Conservation (phyloP, 2,113 vertebrate species). For the Erpornis zantholeuca region DNA sequence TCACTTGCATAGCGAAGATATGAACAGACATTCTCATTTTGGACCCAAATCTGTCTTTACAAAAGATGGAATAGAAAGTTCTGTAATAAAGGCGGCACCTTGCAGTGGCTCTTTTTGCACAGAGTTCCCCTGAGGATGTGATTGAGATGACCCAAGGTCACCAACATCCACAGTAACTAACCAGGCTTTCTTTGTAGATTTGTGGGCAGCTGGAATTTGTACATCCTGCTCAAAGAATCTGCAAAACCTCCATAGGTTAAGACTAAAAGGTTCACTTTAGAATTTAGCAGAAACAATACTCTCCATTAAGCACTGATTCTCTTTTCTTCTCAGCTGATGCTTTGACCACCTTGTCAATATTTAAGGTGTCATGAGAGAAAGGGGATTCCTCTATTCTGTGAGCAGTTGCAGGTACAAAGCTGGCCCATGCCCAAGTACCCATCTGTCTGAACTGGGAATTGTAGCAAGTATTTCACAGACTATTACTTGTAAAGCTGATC, state of each 20-base stretch:
- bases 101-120: not conserved
- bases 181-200: not conserved
- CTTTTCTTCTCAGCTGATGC: not conserved
- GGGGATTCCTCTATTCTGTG: not conserved
- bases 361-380: not conserved
- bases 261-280: not conserved
- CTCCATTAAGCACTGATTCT: not conserved
- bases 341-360: not conserved
- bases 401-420: not conserved
- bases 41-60: not conserved
- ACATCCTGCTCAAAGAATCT: not conserved
- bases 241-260: not conserved
- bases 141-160: not conserved
- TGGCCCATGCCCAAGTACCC: not conserved
- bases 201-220: not conserved
- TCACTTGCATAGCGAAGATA: not conserved
- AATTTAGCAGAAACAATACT: not conserved
- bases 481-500: not conserved
- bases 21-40: not conserved
- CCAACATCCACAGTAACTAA: not conserved
- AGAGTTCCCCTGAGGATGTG: not conserved
- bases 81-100: not conserved
- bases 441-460: not conserved
- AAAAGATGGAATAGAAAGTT: not conserved
- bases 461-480: not conserved